Percentiles rank a stretch among this genome's conserved stretches.
Evolutionary conservation across 2,888 invertebrate species (phyloP).

Genomic region (Melieria crassipennis): DNA sequence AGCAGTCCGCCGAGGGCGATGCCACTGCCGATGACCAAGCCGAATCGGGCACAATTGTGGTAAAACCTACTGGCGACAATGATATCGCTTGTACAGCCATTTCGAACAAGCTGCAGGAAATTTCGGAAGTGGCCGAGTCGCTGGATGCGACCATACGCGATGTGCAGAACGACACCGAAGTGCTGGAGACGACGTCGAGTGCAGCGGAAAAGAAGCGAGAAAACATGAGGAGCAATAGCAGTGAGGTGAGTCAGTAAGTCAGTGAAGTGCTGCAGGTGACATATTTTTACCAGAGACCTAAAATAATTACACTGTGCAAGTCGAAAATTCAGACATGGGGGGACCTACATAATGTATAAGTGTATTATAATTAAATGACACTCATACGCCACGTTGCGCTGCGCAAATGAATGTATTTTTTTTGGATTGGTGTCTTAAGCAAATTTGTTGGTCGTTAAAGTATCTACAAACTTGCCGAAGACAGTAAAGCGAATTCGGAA

Average conservation of each 20-base stretch:
- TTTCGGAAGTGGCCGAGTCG: constrained; percentile 75
- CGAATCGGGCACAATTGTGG: constrained; percentile 46
- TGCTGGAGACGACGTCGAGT: constrained; percentile 45
- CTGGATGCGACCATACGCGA: constrained; percentile 71
- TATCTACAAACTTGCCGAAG: too few relatives aligned
- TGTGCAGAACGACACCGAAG: constrained; percentile 61
- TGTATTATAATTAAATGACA: too few relatives aligned
- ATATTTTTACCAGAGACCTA: too few relatives aligned
- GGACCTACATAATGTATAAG: too few relatives aligned
- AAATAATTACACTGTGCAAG: too few relatives aligned
- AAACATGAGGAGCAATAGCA: constrained; percentile 46
- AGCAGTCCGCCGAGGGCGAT: constrained; percentile 3
- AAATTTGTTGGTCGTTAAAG: too few relatives aligned
- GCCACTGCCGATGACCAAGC: neutral
- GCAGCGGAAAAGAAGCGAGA: constrained; percentile 56
- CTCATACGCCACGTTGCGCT: too few relatives aligned
- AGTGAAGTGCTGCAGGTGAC: neutral
- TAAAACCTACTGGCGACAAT: constrained; percentile 67
- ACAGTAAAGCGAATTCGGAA: too few relatives aligned
- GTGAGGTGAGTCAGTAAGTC: constrained; percentile 49
- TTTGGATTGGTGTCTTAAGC: too few relatives aligned
- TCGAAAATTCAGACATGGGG: too few relatives aligned
- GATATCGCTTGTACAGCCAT: constrained; percentile 74
- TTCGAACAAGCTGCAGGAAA: constrained; percentile 72
- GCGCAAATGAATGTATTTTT: too few relatives aligned